A percentile compares a stretch with the other conserved stretches of the same genome.
Evolutionary conservation across 1,140 invertebrate genomes (phyloP).

Genomic region (Drosophila baimaii): DNA sequence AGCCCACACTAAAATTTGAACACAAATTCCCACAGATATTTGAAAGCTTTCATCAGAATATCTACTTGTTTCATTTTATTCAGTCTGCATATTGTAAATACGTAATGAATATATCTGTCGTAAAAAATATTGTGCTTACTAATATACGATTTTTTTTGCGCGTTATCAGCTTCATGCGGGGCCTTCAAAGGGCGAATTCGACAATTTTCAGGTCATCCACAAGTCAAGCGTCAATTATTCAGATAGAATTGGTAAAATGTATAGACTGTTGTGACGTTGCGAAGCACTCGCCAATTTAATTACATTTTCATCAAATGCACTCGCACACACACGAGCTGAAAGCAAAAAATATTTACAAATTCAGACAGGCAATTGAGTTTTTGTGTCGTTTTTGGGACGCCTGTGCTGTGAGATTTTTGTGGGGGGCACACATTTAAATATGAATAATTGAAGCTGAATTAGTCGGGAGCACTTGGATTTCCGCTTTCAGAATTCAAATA

Average conservation of each 20-base stretch:
- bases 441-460: slow-evolving; percentile 46
- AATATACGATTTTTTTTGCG: slow-evolving; percentile 27
- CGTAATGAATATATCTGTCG: slow-evolving; percentile 33
- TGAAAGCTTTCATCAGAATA: slow-evolving; percentile 11
- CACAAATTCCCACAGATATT: slow-evolving; percentile 8
- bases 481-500: not conserved
- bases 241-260: slow-evolving; percentile 65
- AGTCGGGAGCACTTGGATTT: not conserved
- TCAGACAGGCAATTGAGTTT: slow-evolving; percentile 54
- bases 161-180: slow-evolving; percentile 21
- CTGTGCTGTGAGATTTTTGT: slow-evolving; percentile 6
- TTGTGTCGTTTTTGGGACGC: slow-evolving; percentile 18
- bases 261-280: slow-evolving; percentile 41
- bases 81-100: slow-evolving; percentile 28
- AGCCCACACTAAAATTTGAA: not conserved
- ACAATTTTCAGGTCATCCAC: slow-evolving; percentile 19
- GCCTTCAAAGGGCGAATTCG: slow-evolving; percentile 20
- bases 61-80: slow-evolving; percentile 13
- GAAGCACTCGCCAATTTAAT: slow-evolving; percentile 49
- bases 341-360: slow-evolving; percentile 46
- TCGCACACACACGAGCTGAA: slow-evolving; percentile 26
- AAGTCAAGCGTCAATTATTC: slow-evolving; percentile 61
- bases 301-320: slow-evolving; percentile 58
- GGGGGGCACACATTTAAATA: slow-evolving; percentile 41
- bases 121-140: slow-evolving; percentile 6